Percentiles rank a stretch among this genome's conserved stretches.
These are phyloP conservation scores for Larimichthys polyactis DNA, from an alignment of 2,113 vertebrate genomes.

Conservation along the genomic window DNA sequence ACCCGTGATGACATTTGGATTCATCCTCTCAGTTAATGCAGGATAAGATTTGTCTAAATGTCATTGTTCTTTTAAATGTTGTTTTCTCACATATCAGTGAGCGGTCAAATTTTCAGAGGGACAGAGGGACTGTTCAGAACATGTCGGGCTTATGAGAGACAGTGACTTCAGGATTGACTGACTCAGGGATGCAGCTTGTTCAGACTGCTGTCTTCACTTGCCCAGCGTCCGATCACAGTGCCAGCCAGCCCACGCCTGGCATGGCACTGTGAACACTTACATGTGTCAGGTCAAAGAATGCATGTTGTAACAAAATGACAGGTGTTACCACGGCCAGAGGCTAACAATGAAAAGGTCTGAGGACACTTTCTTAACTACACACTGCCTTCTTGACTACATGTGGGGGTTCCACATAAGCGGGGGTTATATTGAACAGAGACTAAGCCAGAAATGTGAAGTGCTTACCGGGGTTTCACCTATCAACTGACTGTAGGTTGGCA, in stretches of 20 bases:
- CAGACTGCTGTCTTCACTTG: neutral
- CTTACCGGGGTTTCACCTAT: slow-evolving; percentile 24
- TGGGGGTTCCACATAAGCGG: slow-evolving; percentile 5
- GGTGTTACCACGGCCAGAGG: slow-evolving; percentile 11
- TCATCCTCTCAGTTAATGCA: neutral
- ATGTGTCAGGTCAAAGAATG: neutral
- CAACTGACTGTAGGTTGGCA: slow-evolving; percentile 45
- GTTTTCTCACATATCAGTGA: neutral
- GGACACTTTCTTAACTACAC: slow-evolving; percentile 8
- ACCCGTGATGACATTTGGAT: neutral
- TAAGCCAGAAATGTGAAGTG: slow-evolving; percentile 28
- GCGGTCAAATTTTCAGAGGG: no score
- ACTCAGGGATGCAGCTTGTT: neutral
- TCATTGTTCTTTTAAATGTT: neutral
- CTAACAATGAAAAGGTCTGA: neutral
- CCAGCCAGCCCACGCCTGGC: neutral
- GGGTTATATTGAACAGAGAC: slow-evolving; percentile 1
- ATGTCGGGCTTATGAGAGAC: neutral
- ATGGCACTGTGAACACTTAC: neutral
- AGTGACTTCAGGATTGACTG: neutral
- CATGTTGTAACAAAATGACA: neutral
- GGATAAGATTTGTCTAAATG: neutral
- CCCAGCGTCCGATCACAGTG: neutral
- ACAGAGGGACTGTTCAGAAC: neutral
- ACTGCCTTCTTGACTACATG: slow-evolving; percentile 1